Conservation (phyloP, 1,140 invertebrate genomes). For the Atta colombica region DNA sequence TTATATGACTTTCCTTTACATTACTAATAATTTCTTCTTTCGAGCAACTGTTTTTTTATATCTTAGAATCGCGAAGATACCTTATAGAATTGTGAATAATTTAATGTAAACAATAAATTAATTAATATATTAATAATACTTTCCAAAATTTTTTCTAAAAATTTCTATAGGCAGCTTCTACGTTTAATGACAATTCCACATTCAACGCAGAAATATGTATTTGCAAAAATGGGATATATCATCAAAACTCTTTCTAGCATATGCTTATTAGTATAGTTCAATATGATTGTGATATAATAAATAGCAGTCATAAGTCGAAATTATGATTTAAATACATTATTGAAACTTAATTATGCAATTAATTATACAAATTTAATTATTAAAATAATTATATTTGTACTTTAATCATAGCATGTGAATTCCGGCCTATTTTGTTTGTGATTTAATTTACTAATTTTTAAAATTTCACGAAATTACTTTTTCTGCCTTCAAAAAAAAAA, state of each 20-base stretch:
- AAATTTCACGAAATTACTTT: conserved; percentile 39
- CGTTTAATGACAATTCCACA: conserved; percentile 12
- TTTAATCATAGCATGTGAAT: conserved; percentile 28
- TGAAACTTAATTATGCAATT: conserved; percentile 35
- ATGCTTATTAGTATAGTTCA: conserved; percentile 43
- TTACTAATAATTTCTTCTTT: conserved; percentile 19
- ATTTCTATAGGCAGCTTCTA: conserved; percentile 29
- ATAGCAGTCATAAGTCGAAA: conserved; percentile 23
- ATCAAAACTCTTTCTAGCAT: conserved; percentile 28
- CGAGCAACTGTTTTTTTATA: neutral
- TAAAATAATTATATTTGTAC: conserved; percentile 46
- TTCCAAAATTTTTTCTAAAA: conserved; percentile 39
- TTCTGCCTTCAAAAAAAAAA: neutral
- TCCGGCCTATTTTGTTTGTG: neutral
- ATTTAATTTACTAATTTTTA: conserved; percentile 29
- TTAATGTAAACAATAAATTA: conserved; percentile 46
- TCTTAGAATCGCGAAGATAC: neutral
- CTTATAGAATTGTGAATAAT: conserved; percentile 15
- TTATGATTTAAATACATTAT: conserved; percentile 32
- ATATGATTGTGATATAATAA: conserved; percentile 15
- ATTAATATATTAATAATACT: conserved; percentile 37
- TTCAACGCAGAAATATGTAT: conserved; percentile 25
- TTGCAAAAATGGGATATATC: conserved; percentile 29
- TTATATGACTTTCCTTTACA: neutral
- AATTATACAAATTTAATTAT: conserved; percentile 29